Evolutionary conservation across 2,797 vertebrate species (phyloP), one percentile per base, ranked within the genome.

Genomic region (Tokudaia muenninki): DNA sequence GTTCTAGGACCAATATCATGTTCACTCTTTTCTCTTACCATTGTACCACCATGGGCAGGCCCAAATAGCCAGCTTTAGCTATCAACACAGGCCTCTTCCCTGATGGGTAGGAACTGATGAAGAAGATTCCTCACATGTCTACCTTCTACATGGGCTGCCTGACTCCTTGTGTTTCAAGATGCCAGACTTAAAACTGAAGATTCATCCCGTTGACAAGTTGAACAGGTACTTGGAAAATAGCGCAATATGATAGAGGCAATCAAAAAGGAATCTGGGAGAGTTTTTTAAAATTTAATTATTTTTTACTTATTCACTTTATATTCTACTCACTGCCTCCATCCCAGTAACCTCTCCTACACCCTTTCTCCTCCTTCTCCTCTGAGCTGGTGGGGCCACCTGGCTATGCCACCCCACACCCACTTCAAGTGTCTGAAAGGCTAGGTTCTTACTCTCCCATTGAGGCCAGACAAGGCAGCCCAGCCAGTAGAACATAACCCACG

Each of bases 161-260:
- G 59, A 17, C 7, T 57, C 72, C 57, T 37, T 26, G 8, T 34
- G 6, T 37, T 14, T 78, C 12, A 55, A 52, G 26, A 50, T 55
- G 5, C 11, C 24, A 87, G 4, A 22, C 80, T 88, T 81, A 91
- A 84, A 21, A 87, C 11, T 78, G 24, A 55, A 24, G 4, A 75
- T 70, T 92, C 11, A 77, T 67, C 88, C 16, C 26, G 65, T 70
- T 95, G 34, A 90, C 29, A 70, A 70, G 24, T 50, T 77, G 12
- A 31, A 67, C 94, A 91, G 26, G 72, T 52, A 24, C 94, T 80
- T 74, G 22, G 63, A 90, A 93, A 96, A 95, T 63, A 3, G 7
- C 24, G 37, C 8, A 1, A 31, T 3, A 22, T 63, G 5, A 74
- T 41, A 80, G 13, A 41, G 52, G 3, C 26, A 78, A 63, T 84